Conservation (phyloP, 2,888 invertebrate genomes). For the Ctenicera cuprea region DNA sequence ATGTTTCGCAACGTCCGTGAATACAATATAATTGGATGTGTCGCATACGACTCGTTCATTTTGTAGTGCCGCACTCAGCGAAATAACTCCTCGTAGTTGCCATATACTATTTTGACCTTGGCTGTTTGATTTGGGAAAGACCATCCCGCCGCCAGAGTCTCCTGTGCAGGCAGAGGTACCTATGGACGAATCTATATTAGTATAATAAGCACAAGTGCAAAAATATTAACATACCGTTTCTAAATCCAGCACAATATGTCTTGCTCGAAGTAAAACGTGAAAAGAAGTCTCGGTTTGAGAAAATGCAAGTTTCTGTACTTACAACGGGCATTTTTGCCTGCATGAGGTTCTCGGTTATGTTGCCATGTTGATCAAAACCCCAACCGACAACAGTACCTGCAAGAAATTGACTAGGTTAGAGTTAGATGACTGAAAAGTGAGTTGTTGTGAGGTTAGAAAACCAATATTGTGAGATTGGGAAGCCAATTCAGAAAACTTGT, state of each 20-base stretch:
- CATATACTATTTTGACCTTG: conserved; percentile 61
- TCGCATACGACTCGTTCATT: conserved; percentile 76
- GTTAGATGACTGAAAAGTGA: too few relatives aligned
- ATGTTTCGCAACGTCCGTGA: conserved; percentile 78
- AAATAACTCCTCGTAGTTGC: conserved; percentile 74
- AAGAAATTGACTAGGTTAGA: conserved; percentile 34
- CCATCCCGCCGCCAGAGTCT: conserved; percentile 71
- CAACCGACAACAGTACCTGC: conserved; percentile 69
- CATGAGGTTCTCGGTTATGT: conserved; percentile 75
- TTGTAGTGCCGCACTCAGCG: conserved; percentile 76
- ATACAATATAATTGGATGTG: conserved; percentile 77
- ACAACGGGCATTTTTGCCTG: conserved; percentile 79
- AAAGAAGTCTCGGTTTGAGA: conserved; percentile 78
- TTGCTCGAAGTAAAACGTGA: conserved; percentile 75
- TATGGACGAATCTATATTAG: conserved; percentile 58
- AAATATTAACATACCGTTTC: conserved; percentile 61
- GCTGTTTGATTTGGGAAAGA: conserved; percentile 64
- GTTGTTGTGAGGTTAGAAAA: too few relatives aligned
- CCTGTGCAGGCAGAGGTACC: conserved; percentile 77
- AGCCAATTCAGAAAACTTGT: too few relatives aligned
- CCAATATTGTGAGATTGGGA: too few relatives aligned
- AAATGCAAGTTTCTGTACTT: conserved; percentile 76
- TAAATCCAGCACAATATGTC: conserved; percentile 71
- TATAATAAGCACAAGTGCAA: not conserved
- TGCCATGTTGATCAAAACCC: conserved; percentile 77